Evolutionary conservation across 2,888 invertebrate species (phyloP), one percentile per base, ranked within the genome.

Genomic region (Neria commutata): DNA sequence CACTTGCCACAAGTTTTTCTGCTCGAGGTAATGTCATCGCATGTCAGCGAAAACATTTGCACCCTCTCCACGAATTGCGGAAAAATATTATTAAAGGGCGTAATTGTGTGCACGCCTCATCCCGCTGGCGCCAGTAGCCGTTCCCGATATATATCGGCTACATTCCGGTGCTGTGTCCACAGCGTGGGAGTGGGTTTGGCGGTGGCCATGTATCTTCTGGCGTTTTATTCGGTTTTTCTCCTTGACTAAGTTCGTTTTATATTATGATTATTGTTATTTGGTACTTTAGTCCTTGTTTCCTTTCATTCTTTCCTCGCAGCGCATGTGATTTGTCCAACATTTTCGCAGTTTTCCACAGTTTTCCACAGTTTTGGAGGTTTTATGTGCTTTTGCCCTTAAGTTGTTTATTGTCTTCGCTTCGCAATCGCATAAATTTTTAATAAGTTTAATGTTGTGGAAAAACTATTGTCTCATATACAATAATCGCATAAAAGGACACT

Each of bases 211-310:
- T 37, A 4, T 14, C 37, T 14, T 19, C 14, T 42, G 42, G 19
- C 4, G 42, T 19, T 42, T 42, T 21, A 17, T 37, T 42, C 21
- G 16, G 34, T 54, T 57, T 61, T 57, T 57, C 61, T 47, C 54
- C 45, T 57, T 40, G 57, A 57, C 45, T 57, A 61, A 61, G 47
- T 61, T 61, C 49, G 33, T 48, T 60, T 56, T 56, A 60, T 54
- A 57, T 47, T 54, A 54, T 61, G 61, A 54, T 61, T 61, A 61
- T 61, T 61, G 50, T 54, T 61, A 61, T 61, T 57, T 50, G 50
- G 33, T 26, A 37, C 47, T 54, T 48, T 48, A 25, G 23, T 25
- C 25, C 25, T 48, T 24, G 16, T 24, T 48, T 48, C 33, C 14
- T 33, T 14, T 33, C 8, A 33, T 8, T 33, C 16, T 11, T 48